These are phyloP conservation scores for Drosophila quinaria DNA, from an alignment of 2,888 invertebrate genomes.

Conservation along the genomic window DNA sequence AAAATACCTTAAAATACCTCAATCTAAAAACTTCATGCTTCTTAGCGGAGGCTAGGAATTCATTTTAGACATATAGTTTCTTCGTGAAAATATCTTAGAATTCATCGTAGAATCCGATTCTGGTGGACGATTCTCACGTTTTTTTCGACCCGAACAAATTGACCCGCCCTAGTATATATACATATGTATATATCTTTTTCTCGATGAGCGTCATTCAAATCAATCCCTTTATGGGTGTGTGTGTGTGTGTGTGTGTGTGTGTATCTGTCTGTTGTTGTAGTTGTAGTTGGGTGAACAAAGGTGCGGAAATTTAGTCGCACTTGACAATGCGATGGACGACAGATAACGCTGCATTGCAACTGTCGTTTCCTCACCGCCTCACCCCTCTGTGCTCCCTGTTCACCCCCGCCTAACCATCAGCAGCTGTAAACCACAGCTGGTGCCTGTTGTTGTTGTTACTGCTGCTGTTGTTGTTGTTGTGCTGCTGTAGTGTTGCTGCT, in stretches of 20 bases:
- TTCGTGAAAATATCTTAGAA: too few relatives aligned
- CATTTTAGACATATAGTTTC: too few relatives aligned
- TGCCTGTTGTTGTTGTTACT: background rate
- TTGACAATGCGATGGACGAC: conserved; percentile 78
- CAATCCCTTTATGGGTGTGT: conserved; percentile 8
- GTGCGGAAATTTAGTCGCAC: conserved; percentile 73
- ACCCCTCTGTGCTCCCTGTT: background rate
- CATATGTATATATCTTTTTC: background rate
- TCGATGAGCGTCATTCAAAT: conserved; percentile 23
- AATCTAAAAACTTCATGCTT: too few relatives aligned
- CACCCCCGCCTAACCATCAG: background rate
- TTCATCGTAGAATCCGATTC: too few relatives aligned
- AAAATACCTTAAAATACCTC: too few relatives aligned
- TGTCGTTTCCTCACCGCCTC: background rate
- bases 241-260: background rate
- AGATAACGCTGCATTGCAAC: conserved; percentile 63
- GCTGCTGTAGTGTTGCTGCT: conserved; percentile 30
- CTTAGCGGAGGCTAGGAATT: too few relatives aligned
- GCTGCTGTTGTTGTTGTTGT: conserved; percentile 6
- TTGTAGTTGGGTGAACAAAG: conserved; percentile 45
- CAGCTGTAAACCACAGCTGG: background rate
- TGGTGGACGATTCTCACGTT: too few relatives aligned
- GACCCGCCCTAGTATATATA: too few relatives aligned
- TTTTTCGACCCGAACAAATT: too few relatives aligned
- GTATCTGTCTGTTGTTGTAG: conserved; percentile 3